Evolutionary conservation across 2,797 vertebrate species (phyloP).

Genomic region (Steatocranus sp.): DNA sequence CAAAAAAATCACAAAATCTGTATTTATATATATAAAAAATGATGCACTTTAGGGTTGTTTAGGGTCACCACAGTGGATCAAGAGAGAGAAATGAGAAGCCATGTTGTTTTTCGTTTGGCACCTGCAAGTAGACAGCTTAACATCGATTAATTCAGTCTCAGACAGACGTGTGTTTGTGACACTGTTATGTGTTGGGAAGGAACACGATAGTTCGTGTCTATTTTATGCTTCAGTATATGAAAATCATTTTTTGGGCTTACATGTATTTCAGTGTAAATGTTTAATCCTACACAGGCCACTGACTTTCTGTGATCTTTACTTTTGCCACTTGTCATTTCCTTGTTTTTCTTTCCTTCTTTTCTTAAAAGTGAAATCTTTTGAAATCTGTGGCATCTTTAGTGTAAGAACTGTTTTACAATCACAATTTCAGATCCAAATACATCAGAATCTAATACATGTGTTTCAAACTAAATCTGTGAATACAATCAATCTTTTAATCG

Average conservation of each 20-base stretch:
- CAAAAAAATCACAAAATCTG: background rate
- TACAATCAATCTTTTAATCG: background rate
- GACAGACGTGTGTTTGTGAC: background rate
- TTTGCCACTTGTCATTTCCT: background rate
- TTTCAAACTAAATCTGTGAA: background rate
- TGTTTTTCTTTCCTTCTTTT: background rate
- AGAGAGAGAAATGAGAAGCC: background rate
- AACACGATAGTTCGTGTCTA: fast-evolving
- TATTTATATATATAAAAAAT: background rate
- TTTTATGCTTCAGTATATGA: background rate
- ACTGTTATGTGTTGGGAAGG: background rate
- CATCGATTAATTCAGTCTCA: background rate
- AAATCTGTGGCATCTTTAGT: background rate
- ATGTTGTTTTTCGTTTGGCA: background rate
- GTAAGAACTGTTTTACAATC: background rate
- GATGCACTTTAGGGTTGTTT: background rate
- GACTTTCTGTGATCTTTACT: background rate
- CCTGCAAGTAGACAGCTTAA: background rate
- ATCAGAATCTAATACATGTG: background rate
- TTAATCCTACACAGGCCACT: background rate
- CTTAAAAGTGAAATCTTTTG: fast-evolving
- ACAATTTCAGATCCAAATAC: background rate
- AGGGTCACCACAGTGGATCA: background rate
- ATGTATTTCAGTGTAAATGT: background rate
- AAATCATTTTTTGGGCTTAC: fast-evolving